Base-by-base conservation (phyloP, 92 coral and sea anemone genomes). In the Umimayanthus chanpuru region DNA sequence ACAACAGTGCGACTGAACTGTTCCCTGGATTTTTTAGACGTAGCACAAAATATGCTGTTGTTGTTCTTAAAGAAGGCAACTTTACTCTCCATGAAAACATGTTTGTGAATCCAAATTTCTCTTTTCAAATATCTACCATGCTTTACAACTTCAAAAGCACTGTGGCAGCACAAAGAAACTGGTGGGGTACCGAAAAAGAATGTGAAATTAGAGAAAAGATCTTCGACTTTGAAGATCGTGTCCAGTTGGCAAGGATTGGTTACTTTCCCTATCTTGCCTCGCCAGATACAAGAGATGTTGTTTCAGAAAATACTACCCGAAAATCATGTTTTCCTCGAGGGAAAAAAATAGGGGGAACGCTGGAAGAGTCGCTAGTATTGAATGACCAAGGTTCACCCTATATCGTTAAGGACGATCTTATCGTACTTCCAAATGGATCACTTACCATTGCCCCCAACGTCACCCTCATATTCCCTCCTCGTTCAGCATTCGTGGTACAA, bases 151-250 rank as follows among this genome's bases (percentile, higher is more conserved):
- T 73, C n/a, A 30, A 43, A 71, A 76, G 53, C 5, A 58, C 53
- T 39, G 58, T 53, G 72, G 89, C 89, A 64, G 96, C 92, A 0
- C 89, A 75, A 58, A 49, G 32, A 44, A 94, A 53, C 58, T 94
- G 96, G 96, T 94, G 96, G 96, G 96, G 91, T 11, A 66, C 93
- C 4, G n/a, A 15, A 14, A 67, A 90, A 5, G 89, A 76, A 43
- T 89, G 93, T 36, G 43, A n/a, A 36, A 88, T 94, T 56, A 53
- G 11, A 41, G 93, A 77, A 56, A 92, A 72, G 66, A 85, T 94
- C 55, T 88, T 92, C 30, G 96, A 94, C 74, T 92, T 90, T 47
- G 86, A 91, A 39, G 82, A 78, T 72, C 91, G 94, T 36, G 85
- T 77, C 3, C 58, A 90, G 70, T 77, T 94, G 29, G 88, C 93